Base-by-base conservation (phyloP, 2,888 invertebrate species). In the Rutpela maculata region DNA sequence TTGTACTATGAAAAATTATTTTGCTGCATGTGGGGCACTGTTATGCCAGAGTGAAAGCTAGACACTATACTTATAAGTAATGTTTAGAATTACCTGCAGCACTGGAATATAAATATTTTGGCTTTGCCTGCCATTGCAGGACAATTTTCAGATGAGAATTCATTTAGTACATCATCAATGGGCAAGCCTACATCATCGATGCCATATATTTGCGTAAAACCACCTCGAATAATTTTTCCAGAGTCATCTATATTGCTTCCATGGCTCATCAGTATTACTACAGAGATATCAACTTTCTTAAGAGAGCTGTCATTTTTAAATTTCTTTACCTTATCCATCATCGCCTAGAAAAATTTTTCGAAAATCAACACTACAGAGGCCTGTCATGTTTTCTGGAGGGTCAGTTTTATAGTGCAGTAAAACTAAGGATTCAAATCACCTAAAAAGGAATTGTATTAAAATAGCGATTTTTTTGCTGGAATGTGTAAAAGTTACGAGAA, bases 71-170 rank as follows among this genome's bases (percentile, higher is more conserved):
- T 26, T 26, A 26, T 26, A 4, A n/a, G 50, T 50, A 50, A 15
- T n/a, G n/a, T 15, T 17, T 43, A 43, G 12, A n/a, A 50, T 86
- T 85, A 91, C 93, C 94, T 91, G 89, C 95, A 95, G 81, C 93
- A 92, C 86, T 95, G 95, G 86, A 95, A 94, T 76, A 95, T 91
- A 85, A 95, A 93, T 74, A 95, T 92, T 89, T 95, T 95, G 22
- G 95, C 95, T 84, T 94, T 93, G 71, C 91, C 90, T 11, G 87
- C 84, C 77, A 95, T 90, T 72, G 87, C 86, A 0, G 90, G 90
- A 86, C 93, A 92, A 72, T 89, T 90, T 17, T 85, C 83, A 84
- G 92, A 92, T 84, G 91, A 91, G 88, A 95, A 95, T 83, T 91
- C 90, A 50, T 92, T 90, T 38, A 94, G 88, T 82, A 95, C 91